Base-by-base conservation (phyloP, 2,113 vertebrate species). In the Pomatorhinus ruficollis region DNA sequence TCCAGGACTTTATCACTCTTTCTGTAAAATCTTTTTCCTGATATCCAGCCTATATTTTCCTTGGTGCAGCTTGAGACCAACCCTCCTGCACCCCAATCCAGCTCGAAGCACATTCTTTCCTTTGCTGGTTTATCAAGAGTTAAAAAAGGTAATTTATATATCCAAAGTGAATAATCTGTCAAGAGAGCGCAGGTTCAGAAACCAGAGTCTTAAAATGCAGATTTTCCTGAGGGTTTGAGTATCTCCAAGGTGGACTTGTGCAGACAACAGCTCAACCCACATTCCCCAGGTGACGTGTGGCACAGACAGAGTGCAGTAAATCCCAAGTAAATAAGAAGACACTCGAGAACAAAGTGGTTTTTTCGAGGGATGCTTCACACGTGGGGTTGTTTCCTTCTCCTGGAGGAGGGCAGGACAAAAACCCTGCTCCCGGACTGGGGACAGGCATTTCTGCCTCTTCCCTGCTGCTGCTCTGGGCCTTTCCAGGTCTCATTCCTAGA, bases 211-310 rank as follows among this genome's bases (percentile, higher is more conserved):
- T 6, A 56, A 52, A 56, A 24, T 53, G 15, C 44, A 60, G 79
- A 24, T 69, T 76, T 56, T 39, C 20, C 82, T 3, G 20, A 49
- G 19, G 4, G n/a, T 61, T 21, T 42, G 33, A 74, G 74, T 16
- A 3, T 39, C 74, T 76, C 37, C 31, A 68, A 65, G 54, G 5
- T 40, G 33, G 65, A 17, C 24, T 20, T 30, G 21, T 3, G 1
- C 4, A 37, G 44, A 42, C 25, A 79, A 12, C 44, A 61, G 33
- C 56, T 78, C 60, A 22, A 13, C 15, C 57, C 27, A 15, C 2
- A 0, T 27, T 70, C 44, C 56, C 49, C 10, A 60, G n/a, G 49
- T 57, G 50, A 57, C 0, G 5, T 15, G 16, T 3, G 23, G 53
- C 33, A 75, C 21, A 40, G 37, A 37, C 8, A 53, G 54, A 72